These are phyloP conservation scores for Salminus brasiliensis DNA, from an alignment of 2,113 vertebrate species.

Conservation along the genomic window DNA sequence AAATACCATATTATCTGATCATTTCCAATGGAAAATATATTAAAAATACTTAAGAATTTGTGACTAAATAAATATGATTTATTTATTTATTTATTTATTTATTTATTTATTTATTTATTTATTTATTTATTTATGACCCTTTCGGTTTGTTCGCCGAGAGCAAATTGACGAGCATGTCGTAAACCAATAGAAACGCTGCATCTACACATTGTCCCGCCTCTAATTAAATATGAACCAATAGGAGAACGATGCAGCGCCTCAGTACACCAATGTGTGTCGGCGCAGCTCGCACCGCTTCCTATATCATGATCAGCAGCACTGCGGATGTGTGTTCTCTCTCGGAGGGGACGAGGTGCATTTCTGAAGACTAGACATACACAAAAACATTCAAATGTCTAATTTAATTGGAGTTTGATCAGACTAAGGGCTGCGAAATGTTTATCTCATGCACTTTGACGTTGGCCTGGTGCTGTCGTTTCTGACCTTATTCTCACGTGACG, in stretches of 20 bases:
- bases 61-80: too few relatives aligned
- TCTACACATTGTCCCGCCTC: slow-evolving; percentile 8
- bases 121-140: too few relatives aligned
- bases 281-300: too few relatives aligned
- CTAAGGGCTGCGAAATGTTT: neutral
- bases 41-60: too few relatives aligned
- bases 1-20: too few relatives aligned
- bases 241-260: neutral
- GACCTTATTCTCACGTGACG: neutral
- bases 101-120: too few relatives aligned
- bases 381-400: too few relatives aligned
- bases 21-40: too few relatives aligned
- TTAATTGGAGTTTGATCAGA: neutral
- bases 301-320: too few relatives aligned
- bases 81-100: too few relatives aligned
- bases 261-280: neutral
- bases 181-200: neutral
- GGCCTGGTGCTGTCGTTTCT: neutral
- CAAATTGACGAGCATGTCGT: neutral
- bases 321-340: neutral
- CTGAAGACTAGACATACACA: too few relatives aligned
- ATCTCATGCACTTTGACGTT: neutral
- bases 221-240: neutral
- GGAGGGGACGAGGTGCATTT: too few relatives aligned
- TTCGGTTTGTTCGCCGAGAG: neutral